phyloP scores from a whole-genome alignment of 2,888 invertebrate genomes.

The Xiphydria camelus region DNA sequence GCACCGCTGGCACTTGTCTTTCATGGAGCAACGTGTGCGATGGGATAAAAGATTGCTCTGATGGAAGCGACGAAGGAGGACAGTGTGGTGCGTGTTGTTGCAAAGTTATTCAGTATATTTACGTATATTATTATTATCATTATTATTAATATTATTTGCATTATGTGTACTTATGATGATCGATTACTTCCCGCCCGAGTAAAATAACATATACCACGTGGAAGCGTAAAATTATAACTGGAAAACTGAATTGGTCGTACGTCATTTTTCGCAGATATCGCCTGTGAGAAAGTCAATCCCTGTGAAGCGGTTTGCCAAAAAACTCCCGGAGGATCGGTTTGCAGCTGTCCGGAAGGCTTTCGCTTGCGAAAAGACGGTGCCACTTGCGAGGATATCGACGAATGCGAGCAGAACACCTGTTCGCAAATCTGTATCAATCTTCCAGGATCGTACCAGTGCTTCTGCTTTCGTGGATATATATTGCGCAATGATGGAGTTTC shows the following conservation, averaged over 20 bases:
- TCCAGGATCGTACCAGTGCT: conserved; percentile 63
- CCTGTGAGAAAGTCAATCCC: conserved; percentile 56
- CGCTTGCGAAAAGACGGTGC: conserved; percentile 59
- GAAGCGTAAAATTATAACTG: not conserved
- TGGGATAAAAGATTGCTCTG: conserved; percentile 65
- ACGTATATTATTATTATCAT: conserved; percentile 3
- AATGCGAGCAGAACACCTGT: conserved; percentile 68
- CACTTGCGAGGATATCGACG: conserved; percentile 71
- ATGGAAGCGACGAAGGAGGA: conserved; percentile 72
- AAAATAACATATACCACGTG: not conserved
- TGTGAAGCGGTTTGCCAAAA: conserved; percentile 66
- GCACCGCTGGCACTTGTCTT: conserved; percentile 69
- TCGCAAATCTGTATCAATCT: conserved; percentile 68
- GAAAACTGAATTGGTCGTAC: not conserved
- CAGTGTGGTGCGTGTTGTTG: conserved; percentile 61
- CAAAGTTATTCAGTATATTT: conserved; percentile 1
- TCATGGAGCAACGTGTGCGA: conserved; percentile 69
- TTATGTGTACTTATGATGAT: conserved; percentile 9
- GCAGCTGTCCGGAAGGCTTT: conserved; percentile 68
- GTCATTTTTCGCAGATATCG: conserved; percentile 52
- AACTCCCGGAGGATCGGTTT: conserved; percentile 70
- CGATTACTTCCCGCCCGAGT: not conserved
- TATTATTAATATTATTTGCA: conserved; percentile 1
- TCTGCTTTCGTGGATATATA: conserved; percentile 65
- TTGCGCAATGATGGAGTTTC: conserved; percentile 67